Percentiles rank a stretch among this genome's conserved stretches.
These are phyloP conservation scores for Falco columbarius DNA, from an alignment of 2,797 vertebrate genomes.

Conservation along the genomic window DNA sequence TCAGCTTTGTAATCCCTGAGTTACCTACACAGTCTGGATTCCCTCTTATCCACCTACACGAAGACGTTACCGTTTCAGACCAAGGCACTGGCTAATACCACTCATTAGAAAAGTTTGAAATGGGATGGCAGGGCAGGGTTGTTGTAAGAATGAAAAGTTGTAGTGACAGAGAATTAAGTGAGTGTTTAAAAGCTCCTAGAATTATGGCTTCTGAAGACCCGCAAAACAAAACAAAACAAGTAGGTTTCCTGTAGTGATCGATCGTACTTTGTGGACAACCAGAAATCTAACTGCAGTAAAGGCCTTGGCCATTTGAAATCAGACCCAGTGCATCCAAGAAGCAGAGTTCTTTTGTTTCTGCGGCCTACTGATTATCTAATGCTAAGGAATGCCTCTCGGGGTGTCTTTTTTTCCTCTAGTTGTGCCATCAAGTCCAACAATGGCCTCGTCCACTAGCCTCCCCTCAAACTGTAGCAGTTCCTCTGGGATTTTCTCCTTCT, in stretches of 20 bases:
- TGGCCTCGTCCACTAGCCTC: slow-evolving; percentile 97
- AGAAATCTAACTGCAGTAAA: not conserved
- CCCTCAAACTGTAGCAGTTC: slow-evolving; percentile 98
- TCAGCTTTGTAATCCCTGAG: not conserved
- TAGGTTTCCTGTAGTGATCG: not conserved
- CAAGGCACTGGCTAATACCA: not conserved
- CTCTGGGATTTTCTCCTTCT: slow-evolving; percentile 98
- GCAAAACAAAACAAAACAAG: not conserved
- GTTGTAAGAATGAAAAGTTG: not conserved
- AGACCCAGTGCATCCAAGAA: not conserved
- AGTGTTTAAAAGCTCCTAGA: not conserved
- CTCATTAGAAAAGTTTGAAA: not conserved
- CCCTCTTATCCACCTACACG: not conserved
- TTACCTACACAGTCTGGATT: not conserved
- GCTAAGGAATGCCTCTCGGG: slow-evolving; percentile 17
- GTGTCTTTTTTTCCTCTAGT: slow-evolving; percentile 77
- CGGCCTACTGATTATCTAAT: not conserved
- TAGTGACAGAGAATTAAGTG: not conserved
- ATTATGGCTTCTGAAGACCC: not conserved
- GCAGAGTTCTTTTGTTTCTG: not conserved
- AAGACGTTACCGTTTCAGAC: not conserved
- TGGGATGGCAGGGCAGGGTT: not conserved
- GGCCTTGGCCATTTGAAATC: not conserved
- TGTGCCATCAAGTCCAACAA: slow-evolving; percentile 97
- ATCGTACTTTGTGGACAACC: not conserved